A percentile compares a stretch with the other conserved stretches of the same genome.
phyloP scores from a whole-genome alignment of 2,113 vertebrate genomes.

The Peromyscus maniculatus region DNA sequence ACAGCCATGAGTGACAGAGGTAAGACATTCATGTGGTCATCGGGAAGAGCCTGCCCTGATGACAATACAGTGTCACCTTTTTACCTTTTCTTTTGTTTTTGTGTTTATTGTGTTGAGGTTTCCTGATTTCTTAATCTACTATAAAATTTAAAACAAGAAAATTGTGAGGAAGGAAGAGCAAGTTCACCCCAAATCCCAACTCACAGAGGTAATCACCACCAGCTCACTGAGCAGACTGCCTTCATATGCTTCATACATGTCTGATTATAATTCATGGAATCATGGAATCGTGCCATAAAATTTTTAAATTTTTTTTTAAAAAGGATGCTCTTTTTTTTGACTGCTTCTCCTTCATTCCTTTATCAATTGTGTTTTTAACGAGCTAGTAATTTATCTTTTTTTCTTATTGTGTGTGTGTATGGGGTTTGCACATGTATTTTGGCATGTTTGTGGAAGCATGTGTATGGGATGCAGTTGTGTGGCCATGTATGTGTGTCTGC shows the following conservation, averaged over 20 bases:
- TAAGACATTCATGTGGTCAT: not conserved
- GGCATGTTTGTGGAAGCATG: not conserved
- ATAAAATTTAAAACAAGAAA: conserved; percentile 40
- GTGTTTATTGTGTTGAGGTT: not conserved
- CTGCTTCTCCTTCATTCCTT: not conserved
- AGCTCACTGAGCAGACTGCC: not conserved
- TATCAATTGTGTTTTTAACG: not conserved
- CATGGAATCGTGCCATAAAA: not conserved
- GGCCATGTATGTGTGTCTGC: not conserved
- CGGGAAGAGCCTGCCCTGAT: not conserved
- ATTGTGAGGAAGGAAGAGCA: not conserved
- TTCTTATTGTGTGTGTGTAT: not conserved
- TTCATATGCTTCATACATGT: not conserved
- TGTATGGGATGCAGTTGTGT: not conserved
- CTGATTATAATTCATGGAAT: conserved; percentile 15
- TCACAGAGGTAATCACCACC: not conserved
- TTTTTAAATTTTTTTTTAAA: too few species aligned
- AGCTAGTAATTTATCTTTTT: not conserved
- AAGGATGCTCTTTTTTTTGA: not conserved
- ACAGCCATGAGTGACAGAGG: not conserved
- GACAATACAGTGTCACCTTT: too few species aligned
- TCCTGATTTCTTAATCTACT: conserved; percentile 5
- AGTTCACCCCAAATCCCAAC: not conserved
- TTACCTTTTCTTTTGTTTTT: not conserved
- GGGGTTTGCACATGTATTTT: not conserved